Evolutionary conservation across 2,888 invertebrate genomes (phyloP).

Genomic region (Napeogenes sylphis): DNA sequence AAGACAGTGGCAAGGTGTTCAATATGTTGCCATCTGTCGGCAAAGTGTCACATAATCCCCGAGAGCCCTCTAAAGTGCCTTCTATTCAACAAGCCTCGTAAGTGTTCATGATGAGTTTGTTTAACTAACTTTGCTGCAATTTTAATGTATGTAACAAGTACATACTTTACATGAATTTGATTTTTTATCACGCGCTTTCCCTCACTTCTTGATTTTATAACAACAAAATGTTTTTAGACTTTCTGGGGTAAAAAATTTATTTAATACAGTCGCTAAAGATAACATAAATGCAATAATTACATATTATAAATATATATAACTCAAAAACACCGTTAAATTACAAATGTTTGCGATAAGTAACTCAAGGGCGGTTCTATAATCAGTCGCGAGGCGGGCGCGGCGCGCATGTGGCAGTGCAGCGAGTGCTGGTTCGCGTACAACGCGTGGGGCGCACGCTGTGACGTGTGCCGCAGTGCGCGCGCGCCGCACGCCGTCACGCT

Average conservation of each 20-base stretch:
- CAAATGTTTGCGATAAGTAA: too few species aligned
- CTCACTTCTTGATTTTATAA: too few species aligned
- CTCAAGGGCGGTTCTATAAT: background rate
- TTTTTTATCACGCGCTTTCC: too few species aligned
- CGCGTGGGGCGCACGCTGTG: slow-evolving; percentile 88
- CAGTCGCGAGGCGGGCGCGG: slow-evolving; percentile 43
- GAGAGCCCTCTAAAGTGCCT: slow-evolving; percentile 63
- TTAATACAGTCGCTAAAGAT: too few species aligned
- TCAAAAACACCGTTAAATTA: too few species aligned
- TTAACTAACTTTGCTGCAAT: background rate
- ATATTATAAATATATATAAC: too few species aligned
- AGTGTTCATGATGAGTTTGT: slow-evolving; percentile 38
- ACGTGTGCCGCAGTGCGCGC: slow-evolving; percentile 87
- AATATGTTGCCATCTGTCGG: slow-evolving; percentile 66
- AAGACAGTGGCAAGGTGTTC: slow-evolving; percentile 53
- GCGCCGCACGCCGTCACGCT: slow-evolving; percentile 86
- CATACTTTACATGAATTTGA: too few species aligned
- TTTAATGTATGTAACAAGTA: background rate
- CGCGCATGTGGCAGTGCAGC: slow-evolving; percentile 90
- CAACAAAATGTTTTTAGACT: too few species aligned
- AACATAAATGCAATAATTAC: too few species aligned
- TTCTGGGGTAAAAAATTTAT: too few species aligned
- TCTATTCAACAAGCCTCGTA: slow-evolving; percentile 54
- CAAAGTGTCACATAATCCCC: slow-evolving; percentile 60
- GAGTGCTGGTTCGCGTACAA: slow-evolving; percentile 94